Evolutionary conservation across 1,140 invertebrate species (phyloP), one percentile per base, ranked within the genome.

Genomic region (Aphelenchoides fujianensis): DNA sequence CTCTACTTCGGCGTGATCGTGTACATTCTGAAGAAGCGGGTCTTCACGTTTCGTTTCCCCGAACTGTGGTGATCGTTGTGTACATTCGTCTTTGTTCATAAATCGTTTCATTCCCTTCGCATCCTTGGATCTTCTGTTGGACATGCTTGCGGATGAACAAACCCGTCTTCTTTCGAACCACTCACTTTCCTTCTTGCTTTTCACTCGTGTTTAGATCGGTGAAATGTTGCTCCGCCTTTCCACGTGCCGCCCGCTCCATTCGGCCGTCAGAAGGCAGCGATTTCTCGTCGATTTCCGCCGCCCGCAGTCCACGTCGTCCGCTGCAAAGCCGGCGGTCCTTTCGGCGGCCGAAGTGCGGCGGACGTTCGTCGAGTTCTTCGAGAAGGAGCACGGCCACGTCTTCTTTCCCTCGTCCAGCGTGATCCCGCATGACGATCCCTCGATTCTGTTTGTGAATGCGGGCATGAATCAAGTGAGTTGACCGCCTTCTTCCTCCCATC

Each of bases 381-480:
- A 88, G 30, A 84, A 88, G 31, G 85, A 84, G 37, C 75, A 91
- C 79, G 87, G 86, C 52, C 93, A 95, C 83, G 87, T 85, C 68
- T 90, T 90, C 85, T 86, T 96, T n/a, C 89, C 89, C 70, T 96
- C 94, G 0, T 95, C 92, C 84, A 91, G 94, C 19, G 92, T 98
- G 28, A 87, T 93, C 36, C 92, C 94, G 2, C 67, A 79, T 7
- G 89, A 90, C 85, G 93, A 97, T 86, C 89, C 90, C 0, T 90
- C 90, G 16, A 87, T 95, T 12, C 89, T 93, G 19, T 98, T 98
- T 87, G 91, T 94, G 0, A 98, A 97, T 88, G 93, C 95, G 78
- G 95, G 95, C 35, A 98, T 98, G 95, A 97, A 97, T 88, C 95
- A 97, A 88, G 93, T 77, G n/a, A n/a, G n/a, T n/a, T n/a, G 69